Evolutionary conservation across 2,113 vertebrate species (phyloP).

Genomic region (Vidua chalybeata): DNA sequence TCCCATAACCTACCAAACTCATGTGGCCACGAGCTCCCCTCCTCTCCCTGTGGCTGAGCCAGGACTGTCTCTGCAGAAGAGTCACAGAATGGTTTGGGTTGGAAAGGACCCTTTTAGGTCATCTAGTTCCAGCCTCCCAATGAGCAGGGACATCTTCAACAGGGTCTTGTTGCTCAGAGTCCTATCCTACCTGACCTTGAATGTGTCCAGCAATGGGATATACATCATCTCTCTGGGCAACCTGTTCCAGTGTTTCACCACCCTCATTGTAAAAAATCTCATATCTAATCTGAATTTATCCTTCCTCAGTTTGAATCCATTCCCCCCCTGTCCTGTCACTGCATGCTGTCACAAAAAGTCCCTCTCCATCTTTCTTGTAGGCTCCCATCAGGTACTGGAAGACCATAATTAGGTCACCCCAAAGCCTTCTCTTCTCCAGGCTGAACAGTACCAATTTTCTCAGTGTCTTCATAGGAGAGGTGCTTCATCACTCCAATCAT

Average conservation of each 20-base stretch:
- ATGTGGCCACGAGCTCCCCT: background rate
- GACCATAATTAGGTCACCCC: background rate
- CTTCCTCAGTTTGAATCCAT: background rate
- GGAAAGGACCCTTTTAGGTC: background rate
- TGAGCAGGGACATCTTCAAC: background rate
- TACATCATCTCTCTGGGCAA: background rate
- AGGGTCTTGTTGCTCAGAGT: background rate
- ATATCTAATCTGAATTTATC: background rate
- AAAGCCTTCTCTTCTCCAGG: background rate
- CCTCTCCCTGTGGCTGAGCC: background rate
- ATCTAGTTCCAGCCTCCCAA: background rate
- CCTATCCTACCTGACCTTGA: background rate
- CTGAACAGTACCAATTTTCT: background rate
- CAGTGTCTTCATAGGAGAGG: background rate
- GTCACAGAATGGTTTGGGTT: background rate
- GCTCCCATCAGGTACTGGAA: background rate
- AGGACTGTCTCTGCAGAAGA: background rate
- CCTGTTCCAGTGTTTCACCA: background rate
- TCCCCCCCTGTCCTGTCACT: background rate
- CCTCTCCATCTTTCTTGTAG: background rate
- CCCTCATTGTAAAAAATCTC: background rate
- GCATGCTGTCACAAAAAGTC: background rate
- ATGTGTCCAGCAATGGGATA: background rate
- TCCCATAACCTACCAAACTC: accelerated
- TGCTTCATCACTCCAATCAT: background rate